These are phyloP conservation scores for Zonotrichia leucophrys DNA, from an alignment of 2,113 vertebrate genomes.

Conservation along the genomic window DNA sequence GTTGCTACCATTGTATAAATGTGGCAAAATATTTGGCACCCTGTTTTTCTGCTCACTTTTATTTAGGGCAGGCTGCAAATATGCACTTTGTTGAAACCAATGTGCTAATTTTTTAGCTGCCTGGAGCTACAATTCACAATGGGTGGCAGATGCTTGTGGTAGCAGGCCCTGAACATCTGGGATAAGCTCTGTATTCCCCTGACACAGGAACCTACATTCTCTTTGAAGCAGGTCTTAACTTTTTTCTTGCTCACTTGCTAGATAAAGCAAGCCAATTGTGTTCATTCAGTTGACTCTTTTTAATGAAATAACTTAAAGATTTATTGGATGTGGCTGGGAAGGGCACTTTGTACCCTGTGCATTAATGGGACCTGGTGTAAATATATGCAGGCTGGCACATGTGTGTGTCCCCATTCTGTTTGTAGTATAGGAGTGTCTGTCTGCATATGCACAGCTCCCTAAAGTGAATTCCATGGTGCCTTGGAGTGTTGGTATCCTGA, in stretches of 20 bases:
- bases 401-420: neutral
- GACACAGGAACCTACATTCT: neutral
- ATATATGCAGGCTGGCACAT: neutral
- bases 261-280: neutral
- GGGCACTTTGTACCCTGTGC: neutral
- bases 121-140: neutral
- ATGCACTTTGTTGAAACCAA: constrained; percentile 30
- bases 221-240: constrained; percentile 22
- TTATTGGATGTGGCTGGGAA: neutral
- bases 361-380: neutral
- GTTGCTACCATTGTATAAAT: neutral
- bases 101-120: constrained; percentile 33
- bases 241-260: neutral
- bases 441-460: neutral
- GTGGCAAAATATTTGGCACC: neutral
- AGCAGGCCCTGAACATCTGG: constrained; percentile 7
- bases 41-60: neutral
- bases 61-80: constrained; percentile 38
- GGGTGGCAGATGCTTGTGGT: constrained; percentile 42
- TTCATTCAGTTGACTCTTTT: neutral
- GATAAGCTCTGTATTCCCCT: neutral
- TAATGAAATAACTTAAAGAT: neutral
- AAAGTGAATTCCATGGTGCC: neutral
- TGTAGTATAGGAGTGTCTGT: neutral
- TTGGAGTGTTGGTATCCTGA: neutral